Conservation (phyloP, 2,113 vertebrate species). For the Elaphurus davidianus region DNA sequence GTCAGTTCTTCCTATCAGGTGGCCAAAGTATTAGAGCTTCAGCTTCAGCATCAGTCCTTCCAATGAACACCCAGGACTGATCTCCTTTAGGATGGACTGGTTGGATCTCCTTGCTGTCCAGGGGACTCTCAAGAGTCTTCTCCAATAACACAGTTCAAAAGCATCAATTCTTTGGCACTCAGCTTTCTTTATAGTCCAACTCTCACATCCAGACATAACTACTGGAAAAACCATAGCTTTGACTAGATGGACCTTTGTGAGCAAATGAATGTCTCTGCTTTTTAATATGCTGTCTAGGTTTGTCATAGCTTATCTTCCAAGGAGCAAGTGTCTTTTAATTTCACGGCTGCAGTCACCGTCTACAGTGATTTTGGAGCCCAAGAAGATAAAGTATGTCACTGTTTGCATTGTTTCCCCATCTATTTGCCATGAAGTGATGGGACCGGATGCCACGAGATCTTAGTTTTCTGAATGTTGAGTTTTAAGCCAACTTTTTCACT, state of each 20-base stretch:
- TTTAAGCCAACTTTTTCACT: neutral
- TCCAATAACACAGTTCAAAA: neutral
- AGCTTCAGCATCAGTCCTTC: neutral
- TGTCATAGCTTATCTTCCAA: neutral
- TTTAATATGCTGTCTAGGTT: neutral
- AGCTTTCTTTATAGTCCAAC: too few relatives aligned
- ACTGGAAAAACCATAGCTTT: neutral
- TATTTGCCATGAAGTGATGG: neutral
- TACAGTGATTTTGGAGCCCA: neutral
- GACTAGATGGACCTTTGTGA: neutral
- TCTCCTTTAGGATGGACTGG: neutral
- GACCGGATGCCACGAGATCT: neutral
- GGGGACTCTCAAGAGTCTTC: neutral
- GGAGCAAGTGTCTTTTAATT: neutral
- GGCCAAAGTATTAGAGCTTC: neutral
- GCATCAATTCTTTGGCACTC: neutral
- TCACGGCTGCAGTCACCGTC: neutral
- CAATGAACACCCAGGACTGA: neutral
- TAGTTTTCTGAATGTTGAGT: neutral
- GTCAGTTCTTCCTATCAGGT: neutral
- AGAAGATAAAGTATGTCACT: neutral
- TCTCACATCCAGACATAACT: neutral
- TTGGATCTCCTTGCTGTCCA: neutral
- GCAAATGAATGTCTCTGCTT: neutral
- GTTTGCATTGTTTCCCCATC: neutral